Percentiles rank a stretch among this genome's conserved stretches.
Conservation (phyloP, 2,113 vertebrate species). For the Hippocampus abdominalis region DNA sequence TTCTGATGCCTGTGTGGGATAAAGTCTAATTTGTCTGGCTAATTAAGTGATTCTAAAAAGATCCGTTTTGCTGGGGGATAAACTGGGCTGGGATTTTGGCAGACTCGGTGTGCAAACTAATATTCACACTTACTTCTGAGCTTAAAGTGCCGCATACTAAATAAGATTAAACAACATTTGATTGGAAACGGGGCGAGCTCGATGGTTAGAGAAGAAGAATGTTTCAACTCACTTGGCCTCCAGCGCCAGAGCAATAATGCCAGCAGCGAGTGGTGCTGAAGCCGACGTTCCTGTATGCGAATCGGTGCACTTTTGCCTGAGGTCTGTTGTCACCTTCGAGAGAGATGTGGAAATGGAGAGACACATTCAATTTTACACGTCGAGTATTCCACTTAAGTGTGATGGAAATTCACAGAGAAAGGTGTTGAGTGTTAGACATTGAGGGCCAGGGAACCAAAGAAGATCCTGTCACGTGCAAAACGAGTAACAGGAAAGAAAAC, state of each 20-base stretch:
- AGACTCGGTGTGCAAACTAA: constrained; percentile 8
- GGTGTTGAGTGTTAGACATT: constrained; percentile 9
- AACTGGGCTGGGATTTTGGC: constrained; percentile 41
- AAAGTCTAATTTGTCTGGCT: constrained; percentile 46
- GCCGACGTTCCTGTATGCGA: constrained; percentile 74
- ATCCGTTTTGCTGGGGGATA: constrained; percentile 46
- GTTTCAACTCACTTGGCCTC: constrained; percentile 72
- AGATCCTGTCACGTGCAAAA: constrained; percentile 23
- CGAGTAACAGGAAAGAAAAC: neutral
- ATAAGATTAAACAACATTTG: neutral
- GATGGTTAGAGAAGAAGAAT: neutral
- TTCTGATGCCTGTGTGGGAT: constrained; percentile 37
- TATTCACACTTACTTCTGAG: constrained; percentile 1
- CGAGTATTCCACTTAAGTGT: constrained; percentile 20
- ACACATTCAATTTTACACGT: constrained; percentile 22
- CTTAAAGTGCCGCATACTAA: neutral
- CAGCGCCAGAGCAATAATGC: constrained; percentile 72
- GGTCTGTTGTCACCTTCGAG: constrained; percentile 73
- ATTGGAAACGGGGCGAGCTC: neutral
- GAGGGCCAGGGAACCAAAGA: neutral
- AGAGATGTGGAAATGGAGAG: constrained; percentile 13
- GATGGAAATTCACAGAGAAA: constrained; percentile 20
- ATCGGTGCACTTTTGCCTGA: constrained; percentile 74
- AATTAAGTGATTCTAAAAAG: constrained; percentile 60
- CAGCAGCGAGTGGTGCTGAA: constrained; percentile 71